Evolutionary conservation across 2,113 vertebrate species (phyloP).

Genomic region (Paratilapia polleni): DNA sequence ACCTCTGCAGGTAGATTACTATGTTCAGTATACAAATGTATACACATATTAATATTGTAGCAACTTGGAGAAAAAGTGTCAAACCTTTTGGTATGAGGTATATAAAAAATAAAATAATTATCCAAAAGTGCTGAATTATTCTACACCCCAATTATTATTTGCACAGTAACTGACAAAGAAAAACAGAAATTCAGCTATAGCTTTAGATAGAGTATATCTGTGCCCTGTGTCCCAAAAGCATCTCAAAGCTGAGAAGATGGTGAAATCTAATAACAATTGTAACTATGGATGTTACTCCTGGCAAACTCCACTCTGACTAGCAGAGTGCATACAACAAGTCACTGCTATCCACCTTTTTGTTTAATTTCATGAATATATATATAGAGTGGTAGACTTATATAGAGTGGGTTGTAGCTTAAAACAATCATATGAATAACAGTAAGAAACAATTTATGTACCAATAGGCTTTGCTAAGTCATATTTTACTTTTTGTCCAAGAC

Average conservation of each 20-base stretch:
- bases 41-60: background rate
- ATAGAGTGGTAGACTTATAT: background rate
- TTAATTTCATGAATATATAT: background rate
- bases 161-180: background rate
- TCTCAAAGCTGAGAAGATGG: background rate
- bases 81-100: background rate
- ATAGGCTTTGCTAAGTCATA: too few species aligned
- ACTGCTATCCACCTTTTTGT: too few species aligned
- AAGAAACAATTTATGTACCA: too few species aligned
- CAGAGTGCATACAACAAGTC: too few species aligned
- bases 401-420: background rate
- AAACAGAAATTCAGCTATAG: background rate
- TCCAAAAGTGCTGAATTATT: background rate
- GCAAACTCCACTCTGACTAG: too few species aligned
- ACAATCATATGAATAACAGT: too few species aligned
- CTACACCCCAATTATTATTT: background rate
- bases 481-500: background rate
- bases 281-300: background rate
- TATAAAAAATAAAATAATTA: fast-evolving
- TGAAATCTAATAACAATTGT: background rate
- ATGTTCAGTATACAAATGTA: fast-evolving
- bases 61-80: fast-evolving
- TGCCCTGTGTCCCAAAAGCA: background rate
- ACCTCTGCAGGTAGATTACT: too few species aligned
- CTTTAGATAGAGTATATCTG: background rate